Conservation (phyloP, 2,113 vertebrate genomes). For the Carassius gibelio region DNA sequence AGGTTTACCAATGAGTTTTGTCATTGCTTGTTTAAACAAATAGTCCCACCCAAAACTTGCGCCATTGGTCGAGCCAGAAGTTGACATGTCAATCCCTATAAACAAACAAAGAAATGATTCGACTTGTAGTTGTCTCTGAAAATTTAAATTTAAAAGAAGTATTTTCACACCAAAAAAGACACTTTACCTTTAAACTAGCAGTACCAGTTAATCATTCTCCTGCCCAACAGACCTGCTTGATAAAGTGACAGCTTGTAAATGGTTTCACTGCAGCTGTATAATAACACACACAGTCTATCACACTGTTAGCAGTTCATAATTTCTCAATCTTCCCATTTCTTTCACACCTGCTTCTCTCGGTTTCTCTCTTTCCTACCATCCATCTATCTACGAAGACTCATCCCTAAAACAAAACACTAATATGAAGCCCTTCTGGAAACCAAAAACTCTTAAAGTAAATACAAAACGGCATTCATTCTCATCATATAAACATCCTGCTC, state of each 20-base stretch:
- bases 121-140: background rate
- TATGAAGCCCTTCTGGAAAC: background rate
- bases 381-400: background rate
- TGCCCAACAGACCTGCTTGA: background rate
- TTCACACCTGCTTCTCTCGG: background rate
- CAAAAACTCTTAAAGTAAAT: background rate
- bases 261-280: constrained; percentile 16
- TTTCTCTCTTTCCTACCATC: constrained; percentile 8
- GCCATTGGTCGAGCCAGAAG: background rate
- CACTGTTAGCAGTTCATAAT: background rate
- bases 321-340: background rate
- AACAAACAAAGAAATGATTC: background rate
- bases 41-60: background rate
- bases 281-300: constrained; percentile 8
- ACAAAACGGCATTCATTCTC: background rate
- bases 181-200: background rate
- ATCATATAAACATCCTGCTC: background rate
- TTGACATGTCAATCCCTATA: background rate
- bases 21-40: background rate
- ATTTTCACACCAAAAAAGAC: background rate
- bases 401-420: constrained; percentile 3
- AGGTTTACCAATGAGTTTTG: background rate
- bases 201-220: background rate
- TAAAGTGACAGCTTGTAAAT: background rate
- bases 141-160: background rate